A percentile compares a stretch with the other conserved stretches of the same genome.
phyloP scores from a whole-genome alignment of 2,113 vertebrate genomes.

The Cynopterus brachyotis region DNA sequence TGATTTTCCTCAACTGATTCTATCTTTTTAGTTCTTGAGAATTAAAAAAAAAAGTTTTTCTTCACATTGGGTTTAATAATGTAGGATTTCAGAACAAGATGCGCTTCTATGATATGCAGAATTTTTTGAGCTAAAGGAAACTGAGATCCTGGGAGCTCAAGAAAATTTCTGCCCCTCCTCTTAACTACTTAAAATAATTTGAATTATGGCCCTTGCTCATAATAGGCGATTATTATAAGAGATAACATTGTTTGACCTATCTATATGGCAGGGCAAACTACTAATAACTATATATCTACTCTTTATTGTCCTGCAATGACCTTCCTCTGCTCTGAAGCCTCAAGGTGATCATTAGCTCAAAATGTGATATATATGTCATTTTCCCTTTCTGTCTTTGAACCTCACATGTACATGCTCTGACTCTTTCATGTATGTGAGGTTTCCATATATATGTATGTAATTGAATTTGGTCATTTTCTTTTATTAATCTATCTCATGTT shows the following conservation, averaged over 20 bases:
- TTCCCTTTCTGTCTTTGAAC: not conserved
- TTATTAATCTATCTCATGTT: not conserved
- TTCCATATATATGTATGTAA: not conserved
- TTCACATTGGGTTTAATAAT: conserved; percentile 33
- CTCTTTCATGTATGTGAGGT: not conserved
- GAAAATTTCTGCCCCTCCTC: not conserved
- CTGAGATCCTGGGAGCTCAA: not conserved
- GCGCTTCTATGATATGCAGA: not conserved
- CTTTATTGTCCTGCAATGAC: not conserved
- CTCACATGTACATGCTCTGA: not conserved
- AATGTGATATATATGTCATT: not conserved
- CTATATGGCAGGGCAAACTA: not conserved
- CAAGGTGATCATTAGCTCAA: not conserved
- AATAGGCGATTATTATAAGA: not conserved
- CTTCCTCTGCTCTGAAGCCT: not conserved
- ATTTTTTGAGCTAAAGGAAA: not conserved
- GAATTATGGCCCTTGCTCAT: not conserved
- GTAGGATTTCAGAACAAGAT: too few species aligned
- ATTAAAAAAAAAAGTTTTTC: not conserved
- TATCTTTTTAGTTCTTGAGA: not conserved
- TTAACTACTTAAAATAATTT: not conserved
- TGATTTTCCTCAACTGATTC: not conserved
- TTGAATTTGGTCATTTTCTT: not conserved
- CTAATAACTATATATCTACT: not conserved
- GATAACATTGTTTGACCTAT: not conserved